Conservation (phyloP, 2,888 invertebrate species). For the Eristalis arbustorum region DNA sequence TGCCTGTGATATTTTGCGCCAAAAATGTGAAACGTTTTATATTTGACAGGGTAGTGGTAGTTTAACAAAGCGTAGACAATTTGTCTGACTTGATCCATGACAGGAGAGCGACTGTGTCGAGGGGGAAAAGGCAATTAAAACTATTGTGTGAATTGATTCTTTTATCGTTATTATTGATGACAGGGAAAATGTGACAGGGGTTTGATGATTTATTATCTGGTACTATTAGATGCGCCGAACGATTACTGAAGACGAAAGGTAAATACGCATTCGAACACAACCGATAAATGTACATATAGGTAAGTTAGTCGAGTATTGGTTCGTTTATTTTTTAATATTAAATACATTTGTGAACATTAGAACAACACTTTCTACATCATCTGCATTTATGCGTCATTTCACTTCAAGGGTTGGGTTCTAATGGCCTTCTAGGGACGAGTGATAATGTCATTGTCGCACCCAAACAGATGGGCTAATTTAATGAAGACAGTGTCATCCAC, state of each 20-base stretch:
- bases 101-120: not conserved
- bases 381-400: no score
- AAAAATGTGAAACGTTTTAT: constrained; percentile 14
- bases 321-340: no score
- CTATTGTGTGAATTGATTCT: not conserved
- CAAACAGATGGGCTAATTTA: no score
- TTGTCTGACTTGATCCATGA: constrained; percentile 15
- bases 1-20: constrained; percentile 39
- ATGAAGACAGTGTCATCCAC: no score
- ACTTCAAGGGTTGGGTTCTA: no score
- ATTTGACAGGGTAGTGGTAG: constrained; percentile 1
- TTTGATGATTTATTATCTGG: not conserved
- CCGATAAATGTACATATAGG: not conserved
- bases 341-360: no score
- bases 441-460: no score
- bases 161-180: not conserved
- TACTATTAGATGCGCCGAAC: not conserved
- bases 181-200: not conserved
- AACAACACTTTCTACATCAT: no score
- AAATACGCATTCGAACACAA: not conserved
- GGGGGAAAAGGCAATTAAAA: constrained; percentile 7
- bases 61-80: constrained; percentile 22
- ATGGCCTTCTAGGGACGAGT: no score
- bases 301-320: not conserved
- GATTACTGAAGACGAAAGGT: not conserved